Conservation (phyloP, 2,888 invertebrate genomes). For the Drosophila basisetae region DNA sequence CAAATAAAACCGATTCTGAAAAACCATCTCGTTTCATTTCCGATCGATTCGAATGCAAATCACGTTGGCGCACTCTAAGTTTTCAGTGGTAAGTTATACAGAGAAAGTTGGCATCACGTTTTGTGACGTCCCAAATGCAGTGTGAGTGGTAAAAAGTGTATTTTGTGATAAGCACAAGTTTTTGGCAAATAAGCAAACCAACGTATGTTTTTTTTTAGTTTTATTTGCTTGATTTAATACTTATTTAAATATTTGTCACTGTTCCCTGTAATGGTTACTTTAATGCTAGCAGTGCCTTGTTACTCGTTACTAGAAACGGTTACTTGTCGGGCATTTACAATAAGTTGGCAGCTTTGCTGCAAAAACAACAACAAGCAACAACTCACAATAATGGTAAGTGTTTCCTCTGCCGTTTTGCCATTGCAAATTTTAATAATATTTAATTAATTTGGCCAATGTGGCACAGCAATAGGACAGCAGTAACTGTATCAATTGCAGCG, state of each 20-base stretch:
- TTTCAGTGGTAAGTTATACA: no score
- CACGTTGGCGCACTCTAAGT: no score
- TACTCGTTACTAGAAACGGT: constrained; percentile 32
- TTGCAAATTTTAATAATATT: constrained; percentile 27
- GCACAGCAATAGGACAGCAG: constrained; percentile 21
- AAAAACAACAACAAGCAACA: constrained; percentile 58
- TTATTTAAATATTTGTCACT: neutral
- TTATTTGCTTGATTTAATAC: neutral
- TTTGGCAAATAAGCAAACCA: neutral
- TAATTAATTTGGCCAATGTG: constrained; percentile 1
- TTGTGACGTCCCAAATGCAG: no score
- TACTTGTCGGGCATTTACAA: constrained; percentile 1
- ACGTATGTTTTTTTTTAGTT: neutral
- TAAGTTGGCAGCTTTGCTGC: constrained; percentile 40
- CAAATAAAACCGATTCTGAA: no score
- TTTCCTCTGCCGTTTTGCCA: constrained; percentile 13
- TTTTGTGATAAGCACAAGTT: no score
- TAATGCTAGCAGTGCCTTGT: neutral
- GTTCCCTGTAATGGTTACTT: neutral
- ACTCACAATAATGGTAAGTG: constrained; percentile 60
- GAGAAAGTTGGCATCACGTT: no score
- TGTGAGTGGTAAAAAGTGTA: no score
- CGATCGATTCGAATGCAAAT: no score
- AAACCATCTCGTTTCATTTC: no score
- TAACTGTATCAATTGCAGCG: constrained; percentile 14